Base-by-base conservation (phyloP, 92 coral and sea anemone species). In the Pocillopora meandrina region DNA sequence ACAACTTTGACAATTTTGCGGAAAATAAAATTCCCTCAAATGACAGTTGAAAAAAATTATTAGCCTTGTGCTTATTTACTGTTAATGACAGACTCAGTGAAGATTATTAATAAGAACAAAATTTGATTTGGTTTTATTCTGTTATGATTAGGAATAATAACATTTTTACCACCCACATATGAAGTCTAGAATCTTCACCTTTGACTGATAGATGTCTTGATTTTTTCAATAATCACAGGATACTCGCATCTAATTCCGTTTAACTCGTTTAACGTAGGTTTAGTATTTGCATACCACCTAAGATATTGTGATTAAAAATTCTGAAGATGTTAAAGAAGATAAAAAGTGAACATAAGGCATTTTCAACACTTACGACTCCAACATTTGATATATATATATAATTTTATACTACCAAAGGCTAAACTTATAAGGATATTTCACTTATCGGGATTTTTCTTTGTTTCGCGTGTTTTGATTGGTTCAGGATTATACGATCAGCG, bases 131-230 rank as follows among this genome's bases (percentile, higher is more conserved):
- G 52, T 14, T 36, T 34, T 70, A 34, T 70, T 36, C 23, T 68
- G 52, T 33, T 0, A 68, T 13, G 35, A 68, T 49, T n/a, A 16
- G 19, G 16, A 16, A 70, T 34, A 34, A 69, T 26, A 69, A 3
- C 20, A 26, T 70, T 16, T 3, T 18, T 16, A 55, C 74, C 74
- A 70, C 74, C 74, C 74, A 70, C 74, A 55, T 21, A 34, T 70
- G 20, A 15, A 35, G 56, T 70, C 74, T 70, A 70, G 74, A 70
- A 70, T 15, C 42, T 70, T 36, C 74, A 70, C 6, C 19, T 70
- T 12, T 34, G 74, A 70, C 20, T 70, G 74, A 70, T 55, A 55
- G 56, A 17, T 70, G 74, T 35, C 74, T 70, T 12, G 3, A 36
- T 34, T 7, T 1, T 34, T 16, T 33, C 33, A 15, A 70, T 35